phyloP scores from a whole-genome alignment of 92 coral and sea anemone species.

The Bergia sp. region DNA sequence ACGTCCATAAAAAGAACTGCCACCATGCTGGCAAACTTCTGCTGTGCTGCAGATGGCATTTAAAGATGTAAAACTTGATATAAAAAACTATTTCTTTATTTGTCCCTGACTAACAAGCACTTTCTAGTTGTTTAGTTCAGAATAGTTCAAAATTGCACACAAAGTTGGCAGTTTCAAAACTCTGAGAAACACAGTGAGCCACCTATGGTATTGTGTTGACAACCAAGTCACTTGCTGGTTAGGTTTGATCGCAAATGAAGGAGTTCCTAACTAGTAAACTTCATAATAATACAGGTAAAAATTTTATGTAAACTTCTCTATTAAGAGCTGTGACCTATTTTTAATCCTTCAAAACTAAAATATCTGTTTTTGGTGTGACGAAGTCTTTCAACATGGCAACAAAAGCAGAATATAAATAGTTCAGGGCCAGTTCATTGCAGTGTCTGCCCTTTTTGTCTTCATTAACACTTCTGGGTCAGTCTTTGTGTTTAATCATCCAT shows the following conservation, averaged over 20 bases:
- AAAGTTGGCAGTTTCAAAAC: background rate
- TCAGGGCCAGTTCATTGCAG: background rate
- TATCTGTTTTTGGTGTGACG: background rate
- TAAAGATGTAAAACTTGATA: background rate
- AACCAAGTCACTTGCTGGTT: background rate
- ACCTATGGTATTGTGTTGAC: background rate
- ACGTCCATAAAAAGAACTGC: too few species aligned
- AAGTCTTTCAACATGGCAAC: background rate
- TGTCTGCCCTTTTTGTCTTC: background rate
- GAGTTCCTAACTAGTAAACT: background rate
- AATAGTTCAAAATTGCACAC: background rate
- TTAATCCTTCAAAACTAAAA: conserved; percentile 17
- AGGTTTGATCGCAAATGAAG: background rate
- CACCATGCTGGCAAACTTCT: too few species aligned
- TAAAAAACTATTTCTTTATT: background rate
- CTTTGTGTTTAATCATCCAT: conserved; percentile 30
- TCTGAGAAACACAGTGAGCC: background rate
- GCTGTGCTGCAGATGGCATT: background rate
- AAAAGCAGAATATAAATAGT: conserved; percentile 29
- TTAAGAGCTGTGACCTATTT: background rate
- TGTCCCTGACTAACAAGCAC: background rate
- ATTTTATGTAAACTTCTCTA: background rate
- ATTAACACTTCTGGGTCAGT: background rate
- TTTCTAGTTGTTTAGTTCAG: background rate
- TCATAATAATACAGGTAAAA: background rate